Evolutionary conservation across 1,140 invertebrate species (phyloP), one percentile per base, ranked within the genome.

Genomic region (Drosophila funebris): DNA sequence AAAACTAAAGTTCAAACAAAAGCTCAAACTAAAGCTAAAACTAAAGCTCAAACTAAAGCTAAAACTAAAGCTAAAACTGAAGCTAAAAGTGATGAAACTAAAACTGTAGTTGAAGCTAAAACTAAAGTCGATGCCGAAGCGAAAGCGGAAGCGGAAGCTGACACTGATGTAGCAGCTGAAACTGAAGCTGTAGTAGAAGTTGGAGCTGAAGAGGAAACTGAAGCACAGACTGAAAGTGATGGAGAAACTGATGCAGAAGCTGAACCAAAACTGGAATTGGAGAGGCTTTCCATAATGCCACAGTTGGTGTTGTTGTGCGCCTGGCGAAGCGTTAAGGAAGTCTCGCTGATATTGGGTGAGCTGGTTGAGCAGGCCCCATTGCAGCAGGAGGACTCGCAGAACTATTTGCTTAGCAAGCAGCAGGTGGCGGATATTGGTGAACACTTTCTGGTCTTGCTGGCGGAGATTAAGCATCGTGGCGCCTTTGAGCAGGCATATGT

Each of bases 401-500:
- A 56, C 2, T 92, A 68, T 18, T 44, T 91, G 14, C 36, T 90
- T 0, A 27, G 85, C 93, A 29, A 78, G 33, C 52, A 66, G 31
- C 88, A 94, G 83, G 88, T 96, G 43, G 61, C 92, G 11, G 70
- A 90, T 18, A 95, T 97, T 56, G 96, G 96, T 0, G 93, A 95
- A 18, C 95, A 96, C 91, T 95, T 97, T 72, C 94, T 95, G 0
- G 90, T 92, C 1, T 92, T 98, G 27, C 93, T 98, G 14, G 93
- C 94, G 1, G 95, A 97, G 90, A 97, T 96, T 0, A 97, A 97
- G 92, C 98, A 99, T 92, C 93, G 97, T 71, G 98, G 98, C 3
- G 98, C 98, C 37, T 99, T 99, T 93, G 98, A 99, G 91, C 96
- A 99, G 92, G 97, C 96, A 4, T 97, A 97, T 92, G 94, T 97